These are phyloP conservation scores for Furcula furcula DNA, from an alignment of 2,888 invertebrate species.

Conservation along the genomic window DNA sequence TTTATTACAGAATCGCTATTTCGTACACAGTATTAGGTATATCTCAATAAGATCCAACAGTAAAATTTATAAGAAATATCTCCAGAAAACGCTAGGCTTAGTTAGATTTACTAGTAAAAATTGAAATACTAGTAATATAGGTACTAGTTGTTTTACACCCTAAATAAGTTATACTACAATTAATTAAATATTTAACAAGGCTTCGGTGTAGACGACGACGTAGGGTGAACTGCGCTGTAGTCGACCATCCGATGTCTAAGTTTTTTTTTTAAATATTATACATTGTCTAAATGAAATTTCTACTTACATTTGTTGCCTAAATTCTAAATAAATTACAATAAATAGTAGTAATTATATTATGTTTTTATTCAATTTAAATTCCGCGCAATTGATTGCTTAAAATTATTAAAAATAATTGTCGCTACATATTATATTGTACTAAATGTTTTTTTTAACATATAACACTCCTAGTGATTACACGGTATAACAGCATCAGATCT, in stretches of 20 bases:
- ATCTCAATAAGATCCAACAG: slow-evolving; percentile 36
- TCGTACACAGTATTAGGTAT: slow-evolving; percentile 29
- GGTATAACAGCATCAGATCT: too few species aligned
- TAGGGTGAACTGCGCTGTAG: slow-evolving; percentile 5
- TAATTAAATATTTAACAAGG: slow-evolving; percentile 32
- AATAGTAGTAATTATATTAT: too few species aligned
- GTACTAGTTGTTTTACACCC: slow-evolving; percentile 12
- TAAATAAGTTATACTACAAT: slow-evolving; percentile 10
- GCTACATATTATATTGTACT: too few species aligned
- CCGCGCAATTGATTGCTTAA: too few species aligned
- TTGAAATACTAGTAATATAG: slow-evolving; percentile 27
- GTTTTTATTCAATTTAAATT: too few species aligned
- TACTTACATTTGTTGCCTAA: too few species aligned
- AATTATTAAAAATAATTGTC: too few species aligned
- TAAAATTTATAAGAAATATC: slow-evolving; percentile 31
- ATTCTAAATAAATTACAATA: too few species aligned
- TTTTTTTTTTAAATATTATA: too few species aligned
- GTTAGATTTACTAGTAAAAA: slow-evolving; percentile 40
- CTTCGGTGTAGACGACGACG: slow-evolving; percentile 29
- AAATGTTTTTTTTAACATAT: too few species aligned
- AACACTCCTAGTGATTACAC: too few species aligned
- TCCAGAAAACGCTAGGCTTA: slow-evolving; percentile 20
- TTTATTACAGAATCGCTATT: slow-evolving; percentile 51
- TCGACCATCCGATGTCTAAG: slow-evolving; percentile 16
- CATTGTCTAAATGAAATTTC: too few species aligned